Base-by-base conservation (phyloP, 2,888 invertebrate species). In the Melieria omissa region DNA sequence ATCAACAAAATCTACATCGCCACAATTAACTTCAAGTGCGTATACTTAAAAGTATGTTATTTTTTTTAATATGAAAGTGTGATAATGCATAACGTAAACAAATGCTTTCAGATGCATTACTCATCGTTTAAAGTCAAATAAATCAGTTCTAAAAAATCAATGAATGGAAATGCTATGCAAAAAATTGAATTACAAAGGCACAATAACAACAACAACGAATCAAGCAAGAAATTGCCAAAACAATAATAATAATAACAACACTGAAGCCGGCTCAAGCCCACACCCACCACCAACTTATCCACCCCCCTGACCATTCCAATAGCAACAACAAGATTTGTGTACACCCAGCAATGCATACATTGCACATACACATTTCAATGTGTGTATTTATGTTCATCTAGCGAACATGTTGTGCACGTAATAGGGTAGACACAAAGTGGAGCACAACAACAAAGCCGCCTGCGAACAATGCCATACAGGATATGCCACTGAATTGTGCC, bases 401-500 rank as follows among this genome's bases (percentile, higher is more conserved):
- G 52, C 60, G 41, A 41, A 66, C 54, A 44, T 66, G 46, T 66
- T 6, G 12, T n/a, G 46, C 12, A n/a, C 8, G 44, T 65, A 14
- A 41, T 6, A 12, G 46, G 14, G 46, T 45, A 66, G 47, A 5
- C 45, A 66, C 57, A 10, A n/a, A 46, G 29, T 29, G 29, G 29
- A 29, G 29, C 29, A 29, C 29, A 29, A 29, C 29, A 29, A 8
- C 57, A 9, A 45, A 41, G 44, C 52, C 46, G 49, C 52, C 41
- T 67, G 49, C 12, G 44, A 12, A 42, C 47, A 45, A 45, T 67
- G 52, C 44, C 9, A 44, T 44, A 62, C 52, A 61, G 63, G 55
- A 70, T 64, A 64, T 46, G 57, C 57, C 55, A 54, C 41, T 29
- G 29, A 29, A 29, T 29, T 29, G 29, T 29, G 29, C 29, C 54